Base-by-base conservation (phyloP, 2,113 vertebrate genomes). In the Salvelinus alpinus region DNA sequence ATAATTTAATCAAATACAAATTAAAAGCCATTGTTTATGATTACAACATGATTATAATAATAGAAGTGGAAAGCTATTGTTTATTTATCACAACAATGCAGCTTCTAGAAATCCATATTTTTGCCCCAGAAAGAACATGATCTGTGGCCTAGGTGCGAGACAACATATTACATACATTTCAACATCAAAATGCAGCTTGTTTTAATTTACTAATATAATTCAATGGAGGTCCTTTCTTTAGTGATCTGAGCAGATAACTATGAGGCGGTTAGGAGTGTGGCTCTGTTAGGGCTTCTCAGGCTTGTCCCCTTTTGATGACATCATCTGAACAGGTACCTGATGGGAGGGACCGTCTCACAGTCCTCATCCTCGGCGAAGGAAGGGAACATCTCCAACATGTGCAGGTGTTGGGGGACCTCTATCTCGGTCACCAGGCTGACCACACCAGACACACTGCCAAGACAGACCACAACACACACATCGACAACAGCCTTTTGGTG, bases 311-410 rank as follows among this genome's bases (percentile, higher is more conserved):
- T 11, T 18, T 20, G 6, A n/a, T 44, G 62, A 27, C 68, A 13
- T 93, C 79, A 92, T 12, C 62, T 18, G 22, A 92, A 82, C 73
- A 86, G 38, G 80, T 92, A 94, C 64, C 80, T 87, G 79, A 94
- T 90, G 1, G 80, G 22, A 1, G 88, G 93, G 4, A 88, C 85
- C 0, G 1, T 20, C 18, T 89, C 84, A 25, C 89, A 88, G 0
- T 92, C 89, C 0, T 90, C 78, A 4, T 96, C 94, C 64, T 91
- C 93, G 67, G 82, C 82, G 0, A 95, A 97, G 0, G 92, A 82
- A 0, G 95, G 83, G 7, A 82, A 31, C 72, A 98, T 72, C 48
- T 94, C 93, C 86, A 97, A 86, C 76, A 94, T 82, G 73, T 67
- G 86, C 78, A 44, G 85, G 59, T 79, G 73, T 0, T 70, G 74